A percentile compares a stretch with the other conserved stretches of the same genome.
Evolutionary conservation across 2,797 vertebrate species (phyloP).

Genomic region (Eospalax fontanierii): DNA sequence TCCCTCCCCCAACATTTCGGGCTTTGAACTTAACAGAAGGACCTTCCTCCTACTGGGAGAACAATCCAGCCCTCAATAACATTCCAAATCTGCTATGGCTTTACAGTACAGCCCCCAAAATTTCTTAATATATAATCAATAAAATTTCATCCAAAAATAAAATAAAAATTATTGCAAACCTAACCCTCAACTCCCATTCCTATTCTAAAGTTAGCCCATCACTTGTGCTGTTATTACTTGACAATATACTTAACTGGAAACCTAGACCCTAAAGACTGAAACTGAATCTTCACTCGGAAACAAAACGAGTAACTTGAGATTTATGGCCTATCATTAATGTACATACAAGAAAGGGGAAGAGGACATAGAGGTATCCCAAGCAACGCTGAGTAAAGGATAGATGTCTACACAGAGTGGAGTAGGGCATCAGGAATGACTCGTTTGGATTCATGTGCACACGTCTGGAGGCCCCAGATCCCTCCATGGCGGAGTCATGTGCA

Average conservation of each 20-base stretch:
- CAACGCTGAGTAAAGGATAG: constrained; percentile 92
- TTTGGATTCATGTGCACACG: constrained; percentile 91
- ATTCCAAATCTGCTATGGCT: constrained; percentile 89
- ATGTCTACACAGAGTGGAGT: constrained; percentile 91
- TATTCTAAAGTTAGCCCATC: constrained; percentile 85
- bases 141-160: constrained; percentile 86
- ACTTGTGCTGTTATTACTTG: constrained; percentile 86
- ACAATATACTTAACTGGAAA: constrained; percentile 85
- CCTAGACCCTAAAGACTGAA: constrained; percentile 79
- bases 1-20: neutral
- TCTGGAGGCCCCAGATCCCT: constrained; percentile 90
- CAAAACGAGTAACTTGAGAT: constrained; percentile 84
- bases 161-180: constrained; percentile 82
- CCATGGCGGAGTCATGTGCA: constrained; percentile 90
- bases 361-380: constrained; percentile 83
- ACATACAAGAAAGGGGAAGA: constrained; percentile 79
- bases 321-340: constrained; percentile 90
- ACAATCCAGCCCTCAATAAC: constrained; percentile 80
- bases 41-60: constrained; percentile 77
- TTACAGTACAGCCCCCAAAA: constrained; percentile 88
- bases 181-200: constrained; percentile 70
- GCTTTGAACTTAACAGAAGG: constrained; percentile 74
- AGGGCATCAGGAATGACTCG: constrained; percentile 93
- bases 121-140: constrained; percentile 84
- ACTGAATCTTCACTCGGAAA: constrained; percentile 88